Conservation (phyloP, 2,797 vertebrate genomes). For the Bucorvus abyssinicus region DNA sequence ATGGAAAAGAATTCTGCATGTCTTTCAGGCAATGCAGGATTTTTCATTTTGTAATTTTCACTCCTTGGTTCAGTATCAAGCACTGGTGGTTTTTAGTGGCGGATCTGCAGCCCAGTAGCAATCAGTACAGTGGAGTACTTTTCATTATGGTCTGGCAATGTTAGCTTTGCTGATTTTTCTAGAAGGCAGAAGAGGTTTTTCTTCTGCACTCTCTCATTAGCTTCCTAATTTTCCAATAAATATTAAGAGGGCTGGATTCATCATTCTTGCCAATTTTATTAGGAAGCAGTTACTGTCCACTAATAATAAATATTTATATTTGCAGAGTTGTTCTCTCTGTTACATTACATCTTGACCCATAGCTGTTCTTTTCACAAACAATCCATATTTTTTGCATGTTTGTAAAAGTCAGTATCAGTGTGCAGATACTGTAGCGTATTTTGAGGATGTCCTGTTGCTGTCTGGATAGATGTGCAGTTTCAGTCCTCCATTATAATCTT, state of each 20-base stretch:
- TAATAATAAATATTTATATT: slow-evolving; percentile 34
- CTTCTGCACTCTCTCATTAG: background rate
- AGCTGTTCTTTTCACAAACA: slow-evolving; percentile 42
- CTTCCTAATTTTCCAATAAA: slow-evolving; percentile 4
- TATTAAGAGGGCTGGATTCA: background rate
- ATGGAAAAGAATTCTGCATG: background rate
- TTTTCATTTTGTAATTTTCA: background rate
- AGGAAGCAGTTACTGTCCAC: slow-evolving; percentile 17
- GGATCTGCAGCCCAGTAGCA: background rate
- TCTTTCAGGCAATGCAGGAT: background rate
- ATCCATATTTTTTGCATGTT: background rate
- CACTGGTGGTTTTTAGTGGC: background rate
- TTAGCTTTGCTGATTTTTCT: slow-evolving; percentile 31
- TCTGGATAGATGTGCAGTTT: background rate
- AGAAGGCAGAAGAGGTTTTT: background rate
- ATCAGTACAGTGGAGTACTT: background rate
- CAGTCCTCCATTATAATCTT: slow-evolving; percentile 3
- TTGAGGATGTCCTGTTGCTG: background rate
- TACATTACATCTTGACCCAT: slow-evolving; percentile 17
- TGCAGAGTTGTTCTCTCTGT: slow-evolving; percentile 2
- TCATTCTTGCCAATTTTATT: slow-evolving; percentile 16
- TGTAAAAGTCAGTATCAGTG: background rate
- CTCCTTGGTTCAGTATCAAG: background rate
- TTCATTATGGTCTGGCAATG: background rate
- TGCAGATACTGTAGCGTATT: background rate